A percentile compares a stretch with the other conserved stretches of the same genome.
Evolutionary conservation across 1,140 invertebrate species (phyloP).

Genomic region (Neodiprion fabricii): DNA sequence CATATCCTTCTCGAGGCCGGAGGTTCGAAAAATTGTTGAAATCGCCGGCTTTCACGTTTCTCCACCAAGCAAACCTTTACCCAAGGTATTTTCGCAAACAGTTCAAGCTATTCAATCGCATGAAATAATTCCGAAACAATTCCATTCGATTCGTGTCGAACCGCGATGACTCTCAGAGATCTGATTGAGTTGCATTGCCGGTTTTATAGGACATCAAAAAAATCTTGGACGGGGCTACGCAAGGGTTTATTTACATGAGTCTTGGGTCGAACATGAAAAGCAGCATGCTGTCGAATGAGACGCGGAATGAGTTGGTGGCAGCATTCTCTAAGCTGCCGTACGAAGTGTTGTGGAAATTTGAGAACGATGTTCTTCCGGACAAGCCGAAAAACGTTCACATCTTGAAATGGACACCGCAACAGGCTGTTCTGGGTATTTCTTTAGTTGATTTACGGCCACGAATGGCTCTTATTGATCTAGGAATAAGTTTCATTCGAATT

Average conservation of each 20-base stretch:
- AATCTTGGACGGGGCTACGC: slow-evolving; percentile 52
- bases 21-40: slow-evolving; percentile 61
- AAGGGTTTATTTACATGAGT: slow-evolving; percentile 68
- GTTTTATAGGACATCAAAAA: slow-evolving; percentile 53
- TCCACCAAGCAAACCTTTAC: slow-evolving; percentile 25
- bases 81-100: slow-evolving; percentile 36
- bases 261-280: slow-evolving; percentile 59
- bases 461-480: no score
- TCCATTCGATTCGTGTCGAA: background rate
- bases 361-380: slow-evolving; percentile 10
- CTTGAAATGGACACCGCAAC: slow-evolving; percentile 55
- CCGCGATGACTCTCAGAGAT: slow-evolving; percentile 12
- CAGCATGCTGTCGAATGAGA: slow-evolving; percentile 35
- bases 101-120: background rate
- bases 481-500: no score
- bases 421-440: slow-evolving; percentile 43
- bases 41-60: slow-evolving; percentile 62
- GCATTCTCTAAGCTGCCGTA: slow-evolving; percentile 55
- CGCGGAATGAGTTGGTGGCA: slow-evolving; percentile 50
- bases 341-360: slow-evolving; percentile 46
- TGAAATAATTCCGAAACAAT: background rate
- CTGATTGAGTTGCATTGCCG: background rate
- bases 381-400: slow-evolving; percentile 46
- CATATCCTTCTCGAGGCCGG: slow-evolving; percentile 61
- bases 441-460: no score